phyloP scores from a whole-genome alignment of 2,113 vertebrate genomes.

The Passer domesticus region DNA sequence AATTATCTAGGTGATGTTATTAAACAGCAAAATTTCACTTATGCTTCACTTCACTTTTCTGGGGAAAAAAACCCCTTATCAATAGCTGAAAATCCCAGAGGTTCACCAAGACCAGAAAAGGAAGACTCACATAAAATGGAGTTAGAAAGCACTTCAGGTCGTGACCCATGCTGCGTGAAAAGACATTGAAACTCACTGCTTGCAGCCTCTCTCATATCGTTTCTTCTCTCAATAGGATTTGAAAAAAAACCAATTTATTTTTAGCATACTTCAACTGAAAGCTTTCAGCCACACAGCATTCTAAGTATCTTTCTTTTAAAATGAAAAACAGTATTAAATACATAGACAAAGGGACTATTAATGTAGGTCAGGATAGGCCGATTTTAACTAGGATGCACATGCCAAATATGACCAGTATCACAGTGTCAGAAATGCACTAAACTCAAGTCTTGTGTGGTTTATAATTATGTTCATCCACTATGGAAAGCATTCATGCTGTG shows the following conservation, averaged over 20 bases:
- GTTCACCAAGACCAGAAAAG: not conserved
- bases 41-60: not conserved
- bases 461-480: not conserved
- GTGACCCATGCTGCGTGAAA: not conserved
- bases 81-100: not conserved
- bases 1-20: not conserved
- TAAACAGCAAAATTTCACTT: not conserved
- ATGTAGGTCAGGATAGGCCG: not conserved
- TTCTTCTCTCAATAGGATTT: not conserved
- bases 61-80: not conserved
- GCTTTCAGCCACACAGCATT: not conserved
- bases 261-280: not conserved
- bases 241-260: not conserved
- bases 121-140: not conserved
- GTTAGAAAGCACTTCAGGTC: not conserved
- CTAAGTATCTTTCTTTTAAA: not conserved
- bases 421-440: not conserved
- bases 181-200: not conserved
- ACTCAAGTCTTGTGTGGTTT: not conserved
- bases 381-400: not conserved
- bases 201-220: not conserved
- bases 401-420: not conserved
- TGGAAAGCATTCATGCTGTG: not conserved
- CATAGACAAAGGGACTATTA: not conserved
- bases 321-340: not conserved